phyloP scores from a whole-genome alignment of 2,888 invertebrate genomes.

The Rotaria magnacalcarata region DNA sequence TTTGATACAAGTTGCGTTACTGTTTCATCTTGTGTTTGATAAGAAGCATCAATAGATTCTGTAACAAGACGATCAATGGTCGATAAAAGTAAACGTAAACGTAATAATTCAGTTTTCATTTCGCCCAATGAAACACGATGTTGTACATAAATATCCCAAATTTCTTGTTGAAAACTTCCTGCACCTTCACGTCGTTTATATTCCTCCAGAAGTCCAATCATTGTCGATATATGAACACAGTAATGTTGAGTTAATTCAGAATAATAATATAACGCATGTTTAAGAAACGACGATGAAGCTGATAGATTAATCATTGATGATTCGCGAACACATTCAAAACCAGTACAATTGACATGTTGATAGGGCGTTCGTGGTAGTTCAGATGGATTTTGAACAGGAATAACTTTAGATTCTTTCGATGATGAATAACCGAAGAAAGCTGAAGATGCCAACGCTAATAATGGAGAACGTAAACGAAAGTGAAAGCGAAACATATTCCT shows the following conservation, averaged over 20 bases:
- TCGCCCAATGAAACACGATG: not conserved
- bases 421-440: not conserved
- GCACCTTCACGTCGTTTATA: not conserved
- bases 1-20: not conserved
- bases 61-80: constrained; percentile 15
- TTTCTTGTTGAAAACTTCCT: not conserved
- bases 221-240: not conserved
- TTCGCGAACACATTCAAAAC: constrained; percentile 28
- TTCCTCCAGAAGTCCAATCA: not conserved
- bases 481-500: not conserved
- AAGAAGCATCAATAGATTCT: not conserved
- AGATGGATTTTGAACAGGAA: not conserved
- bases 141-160: constrained; percentile 3
- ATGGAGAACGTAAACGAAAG: not conserved
- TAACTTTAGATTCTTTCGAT: not conserved
- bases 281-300: not conserved
- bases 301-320: not conserved
- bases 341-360: not conserved
- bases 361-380: not conserved
- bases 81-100: constrained; percentile 12
- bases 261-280: not conserved
- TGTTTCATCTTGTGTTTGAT: constrained; percentile 18
- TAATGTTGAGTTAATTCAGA: constrained; percentile 1
- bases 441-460: not conserved
- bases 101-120: constrained; percentile 2